Evolutionary conservation across 2,113 vertebrate genomes (phyloP).

Genomic region (Serinus canaria): DNA sequence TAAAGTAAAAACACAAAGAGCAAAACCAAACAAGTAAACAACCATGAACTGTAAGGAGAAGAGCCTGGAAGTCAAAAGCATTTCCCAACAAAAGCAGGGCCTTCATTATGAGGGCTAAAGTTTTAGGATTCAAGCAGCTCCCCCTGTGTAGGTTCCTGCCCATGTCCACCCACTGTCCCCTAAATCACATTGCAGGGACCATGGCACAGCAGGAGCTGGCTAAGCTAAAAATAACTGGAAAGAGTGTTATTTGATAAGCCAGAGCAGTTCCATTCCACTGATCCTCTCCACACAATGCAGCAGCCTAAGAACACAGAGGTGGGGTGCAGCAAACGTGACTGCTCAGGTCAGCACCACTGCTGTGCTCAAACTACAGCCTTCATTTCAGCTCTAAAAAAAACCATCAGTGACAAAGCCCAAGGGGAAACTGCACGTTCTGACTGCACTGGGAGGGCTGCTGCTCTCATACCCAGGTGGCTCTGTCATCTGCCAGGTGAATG

Average conservation of each 20-base stretch:
- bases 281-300: background rate
- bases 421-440: background rate
- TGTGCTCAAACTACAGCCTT: background rate
- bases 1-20: background rate
- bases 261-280: background rate
- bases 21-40: background rate
- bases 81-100: background rate
- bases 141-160: background rate
- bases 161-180: background rate
- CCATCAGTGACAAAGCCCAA: background rate
- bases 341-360: conserved; percentile 4
- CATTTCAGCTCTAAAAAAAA: background rate
- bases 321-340: background rate
- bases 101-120: background rate
- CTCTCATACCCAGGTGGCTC: background rate
- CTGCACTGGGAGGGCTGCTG: background rate
- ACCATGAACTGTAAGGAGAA: background rate
- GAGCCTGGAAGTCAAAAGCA: background rate
- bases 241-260: background rate
- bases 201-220: background rate
- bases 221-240: conserved; percentile 5
- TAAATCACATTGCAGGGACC: background rate
- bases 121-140: background rate
- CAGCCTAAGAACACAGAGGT: background rate
- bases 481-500: background rate